Conservation (phyloP, 2,888 invertebrate genomes). For the Agrochola circellaris region DNA sequence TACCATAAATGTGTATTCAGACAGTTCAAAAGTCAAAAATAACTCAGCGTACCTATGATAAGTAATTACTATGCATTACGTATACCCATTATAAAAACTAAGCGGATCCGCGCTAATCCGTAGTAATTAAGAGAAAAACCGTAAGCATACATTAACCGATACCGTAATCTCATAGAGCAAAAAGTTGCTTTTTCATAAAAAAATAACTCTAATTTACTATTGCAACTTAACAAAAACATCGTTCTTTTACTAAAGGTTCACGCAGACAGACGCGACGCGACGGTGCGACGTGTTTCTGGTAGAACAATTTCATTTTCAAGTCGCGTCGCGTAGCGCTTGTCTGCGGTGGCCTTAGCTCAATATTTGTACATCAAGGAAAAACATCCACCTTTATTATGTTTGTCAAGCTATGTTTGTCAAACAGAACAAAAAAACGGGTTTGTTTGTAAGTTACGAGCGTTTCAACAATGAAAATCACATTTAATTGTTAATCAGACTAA, state of each 20-base stretch:
- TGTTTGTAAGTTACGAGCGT: conserved; percentile 37
- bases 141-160: background rate
- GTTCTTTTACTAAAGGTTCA: conserved; percentile 12
- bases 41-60: background rate
- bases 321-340: too few relatives aligned
- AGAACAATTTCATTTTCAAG: too few relatives aligned
- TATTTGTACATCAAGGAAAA: conserved; percentile 45
- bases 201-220: background rate
- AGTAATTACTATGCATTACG: too few relatives aligned
- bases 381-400: conserved; percentile 38
- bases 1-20: background rate
- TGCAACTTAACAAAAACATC: background rate
- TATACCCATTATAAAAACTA: conserved; percentile 3
- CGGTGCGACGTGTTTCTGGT: too few relatives aligned
- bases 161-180: conserved; percentile 13
- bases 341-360: conserved; percentile 9
- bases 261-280: too few relatives aligned
- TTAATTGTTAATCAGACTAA: conserved; percentile 45
- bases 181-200: conserved; percentile 19
- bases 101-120: conserved; percentile 5
- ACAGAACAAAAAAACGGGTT: conserved; percentile 29
- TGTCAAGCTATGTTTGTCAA: conserved; percentile 36
- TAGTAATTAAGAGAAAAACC: conserved; percentile 11
- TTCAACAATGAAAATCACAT: conserved; percentile 44
- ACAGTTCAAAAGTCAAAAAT: background rate